Evolutionary conservation across 2,113 vertebrate species (phyloP), one percentile per base, ranked within the genome.

Genomic region (Tachuris rubrigastra): DNA sequence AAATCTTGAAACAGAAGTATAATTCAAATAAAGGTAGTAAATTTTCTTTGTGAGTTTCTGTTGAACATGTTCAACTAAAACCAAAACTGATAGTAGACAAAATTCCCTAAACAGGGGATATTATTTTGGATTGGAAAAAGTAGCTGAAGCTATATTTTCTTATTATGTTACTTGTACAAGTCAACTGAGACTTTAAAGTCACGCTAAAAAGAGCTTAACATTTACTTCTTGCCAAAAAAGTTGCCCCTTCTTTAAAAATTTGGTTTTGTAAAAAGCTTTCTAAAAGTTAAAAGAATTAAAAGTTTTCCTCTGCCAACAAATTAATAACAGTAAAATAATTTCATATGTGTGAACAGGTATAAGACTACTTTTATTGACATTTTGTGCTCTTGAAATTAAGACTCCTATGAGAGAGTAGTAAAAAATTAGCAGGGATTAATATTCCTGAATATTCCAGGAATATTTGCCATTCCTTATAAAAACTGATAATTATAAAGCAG

Each of bases 211-310:
- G n/a, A n/a, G n/a, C n/a, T n/a, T n/a, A 53, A 53, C 8, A 20
- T 75, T 56, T 66, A 6, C 19, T 71, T 78, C 18, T 59, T 71
- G 33, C 3, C 12, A 28, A 65, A 65, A 65, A 16, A 66, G 5
- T 6, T 39, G 8, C 25, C 1, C 4, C 2, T 12, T 31, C 2
- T 12, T 49, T 47, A 28, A 42, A 3, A 2, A 22, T 20, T 60
- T 53, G 10, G 23, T 39, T 60, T 67, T n/a, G 10, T 46, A 46
- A 71, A 49, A 69, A 39, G 27, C 2, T 30, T 12, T 59, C 12
- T 41, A 42, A 78, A 86, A 23, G 8, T 42, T 52, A 7, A 41
- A 76, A 50, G 16, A 49, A 47, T 12, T 18, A 1, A 1, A 55
- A 31, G 21, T 59, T 74, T 8, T 9, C 18, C 5, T 37, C 25